A percentile compares a stretch with the other conserved stretches of the same genome.
Evolutionary conservation across 2,797 vertebrate species (phyloP).

Genomic region (Fratercula arctica): DNA sequence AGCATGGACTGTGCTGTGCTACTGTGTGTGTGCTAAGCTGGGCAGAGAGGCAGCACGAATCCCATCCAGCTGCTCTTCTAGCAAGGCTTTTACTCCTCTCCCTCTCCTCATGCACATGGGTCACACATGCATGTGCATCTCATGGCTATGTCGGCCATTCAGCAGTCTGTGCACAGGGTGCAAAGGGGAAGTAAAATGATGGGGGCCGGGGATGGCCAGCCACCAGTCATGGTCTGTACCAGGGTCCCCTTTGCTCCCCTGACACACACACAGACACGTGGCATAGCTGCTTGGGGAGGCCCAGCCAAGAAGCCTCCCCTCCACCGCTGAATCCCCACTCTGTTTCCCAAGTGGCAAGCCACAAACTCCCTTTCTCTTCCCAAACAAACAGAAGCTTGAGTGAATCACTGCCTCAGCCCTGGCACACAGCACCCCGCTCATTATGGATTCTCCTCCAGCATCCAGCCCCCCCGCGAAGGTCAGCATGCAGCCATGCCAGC

Average conservation of each 20-base stretch:
- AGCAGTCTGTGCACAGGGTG: not conserved
- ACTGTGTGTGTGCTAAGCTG: fast-evolving
- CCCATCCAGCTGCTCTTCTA: not conserved
- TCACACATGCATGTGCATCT: not conserved
- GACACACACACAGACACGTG: not conserved
- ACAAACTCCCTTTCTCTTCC: conserved; percentile 78
- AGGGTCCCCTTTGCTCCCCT: conserved; percentile 48
- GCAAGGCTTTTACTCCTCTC: not conserved
- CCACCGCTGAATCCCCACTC: conserved; percentile 73
- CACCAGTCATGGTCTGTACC: conserved; percentile 55
- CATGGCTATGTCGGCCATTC: fast-evolving
- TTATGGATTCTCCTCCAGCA: conserved; percentile 12
- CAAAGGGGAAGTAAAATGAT: not conserved
- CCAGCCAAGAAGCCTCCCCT: conserved; percentile 16
- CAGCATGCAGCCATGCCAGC: not conserved
- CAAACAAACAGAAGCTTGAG: conserved; percentile 78
- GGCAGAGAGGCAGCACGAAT: not conserved
- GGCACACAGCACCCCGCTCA: conserved; percentile 49
- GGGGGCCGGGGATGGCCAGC: not conserved
- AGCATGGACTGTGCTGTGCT: not conserved
- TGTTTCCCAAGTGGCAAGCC: conserved; percentile 70
- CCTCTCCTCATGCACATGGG: fast-evolving
- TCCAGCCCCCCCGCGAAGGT: not conserved
- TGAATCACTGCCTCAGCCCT: conserved; percentile 28
- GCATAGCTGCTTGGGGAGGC: not conserved